A percentile compares a stretch with the other conserved stretches of the same genome.
These are phyloP conservation scores for Crocidura indochinensis DNA, from an alignment of 2,797 vertebrate genomes.

Conservation along the genomic window DNA sequence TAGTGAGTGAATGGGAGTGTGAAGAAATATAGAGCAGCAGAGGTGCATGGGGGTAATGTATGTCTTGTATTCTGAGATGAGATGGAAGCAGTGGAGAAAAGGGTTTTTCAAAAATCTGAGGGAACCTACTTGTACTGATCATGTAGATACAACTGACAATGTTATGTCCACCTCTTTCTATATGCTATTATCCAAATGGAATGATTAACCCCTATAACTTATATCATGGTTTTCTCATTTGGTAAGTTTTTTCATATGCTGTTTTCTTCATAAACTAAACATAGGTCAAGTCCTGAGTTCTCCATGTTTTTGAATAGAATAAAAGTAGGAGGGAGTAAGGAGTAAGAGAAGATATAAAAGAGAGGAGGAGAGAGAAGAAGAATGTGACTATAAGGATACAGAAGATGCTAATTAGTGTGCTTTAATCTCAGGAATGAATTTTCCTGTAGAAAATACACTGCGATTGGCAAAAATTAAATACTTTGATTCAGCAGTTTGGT, in stretches of 20 bases:
- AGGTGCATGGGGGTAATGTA: not conserved
- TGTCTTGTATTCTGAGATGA: not conserved
- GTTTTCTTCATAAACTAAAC: not conserved
- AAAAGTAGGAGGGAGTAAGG: not conserved
- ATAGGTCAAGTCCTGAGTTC: not conserved
- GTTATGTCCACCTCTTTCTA: not conserved
- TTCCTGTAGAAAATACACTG: not conserved
- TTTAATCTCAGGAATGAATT: not conserved
- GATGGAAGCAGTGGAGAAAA: not conserved
- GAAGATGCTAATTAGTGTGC: rapidly evolving
- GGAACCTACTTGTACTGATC: not conserved
- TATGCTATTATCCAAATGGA: not conserved
- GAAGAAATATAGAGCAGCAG: not conserved
- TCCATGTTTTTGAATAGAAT: not conserved
- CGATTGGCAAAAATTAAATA: not conserved
- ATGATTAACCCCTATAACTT: not conserved
- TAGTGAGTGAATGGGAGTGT: not conserved
- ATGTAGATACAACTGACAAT: not conserved
- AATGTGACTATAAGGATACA: not conserved
- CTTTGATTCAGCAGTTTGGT: not conserved
- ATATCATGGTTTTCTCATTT: not conserved
- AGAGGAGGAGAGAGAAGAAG: not conserved
- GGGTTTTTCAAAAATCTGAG: not conserved
- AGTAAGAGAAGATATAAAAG: not conserved
- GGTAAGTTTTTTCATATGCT: not conserved